A percentile compares a stretch with the other conserved stretches of the same genome.
Conservation (phyloP, 2,888 invertebrate species). For the Achlya flavicornis region DNA sequence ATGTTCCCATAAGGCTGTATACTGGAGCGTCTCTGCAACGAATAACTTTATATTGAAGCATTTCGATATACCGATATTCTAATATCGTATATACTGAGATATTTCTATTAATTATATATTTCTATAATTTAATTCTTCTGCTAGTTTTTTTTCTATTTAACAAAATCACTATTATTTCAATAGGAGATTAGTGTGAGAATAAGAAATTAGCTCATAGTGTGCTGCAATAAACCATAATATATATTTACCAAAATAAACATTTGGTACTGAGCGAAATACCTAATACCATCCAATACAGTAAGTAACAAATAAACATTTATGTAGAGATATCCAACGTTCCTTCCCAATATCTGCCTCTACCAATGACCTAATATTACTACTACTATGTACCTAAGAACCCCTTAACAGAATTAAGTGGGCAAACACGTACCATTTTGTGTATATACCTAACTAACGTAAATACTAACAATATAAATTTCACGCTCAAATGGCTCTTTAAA, state of each 20-base stretch:
- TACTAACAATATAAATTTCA: conserved; percentile 4
- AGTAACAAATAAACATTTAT: background rate
- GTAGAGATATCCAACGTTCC: background rate
- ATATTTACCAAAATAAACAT: no score
- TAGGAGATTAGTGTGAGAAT: no score
- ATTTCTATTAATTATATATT: no score
- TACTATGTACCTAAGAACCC: background rate
- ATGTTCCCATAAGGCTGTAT: background rate
- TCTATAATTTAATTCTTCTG: no score
- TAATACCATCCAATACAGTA: background rate
- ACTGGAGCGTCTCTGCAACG: background rate
- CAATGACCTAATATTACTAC: background rate
- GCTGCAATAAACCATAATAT: no score
- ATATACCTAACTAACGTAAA: conserved; percentile 1
- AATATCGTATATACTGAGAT: no score
- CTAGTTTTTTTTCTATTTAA: no score
- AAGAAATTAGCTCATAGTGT: no score
- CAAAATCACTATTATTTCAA: no score
- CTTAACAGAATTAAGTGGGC: background rate
- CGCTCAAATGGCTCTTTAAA: conserved; percentile 4
- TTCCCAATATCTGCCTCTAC: no score
- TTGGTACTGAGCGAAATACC: no score
- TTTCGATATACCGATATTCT: background rate
- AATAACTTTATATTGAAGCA: background rate
- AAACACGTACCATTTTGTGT: conserved; percentile 6